phyloP scores from a whole-genome alignment of 2,113 vertebrate species.

The Pavo muticus region DNA sequence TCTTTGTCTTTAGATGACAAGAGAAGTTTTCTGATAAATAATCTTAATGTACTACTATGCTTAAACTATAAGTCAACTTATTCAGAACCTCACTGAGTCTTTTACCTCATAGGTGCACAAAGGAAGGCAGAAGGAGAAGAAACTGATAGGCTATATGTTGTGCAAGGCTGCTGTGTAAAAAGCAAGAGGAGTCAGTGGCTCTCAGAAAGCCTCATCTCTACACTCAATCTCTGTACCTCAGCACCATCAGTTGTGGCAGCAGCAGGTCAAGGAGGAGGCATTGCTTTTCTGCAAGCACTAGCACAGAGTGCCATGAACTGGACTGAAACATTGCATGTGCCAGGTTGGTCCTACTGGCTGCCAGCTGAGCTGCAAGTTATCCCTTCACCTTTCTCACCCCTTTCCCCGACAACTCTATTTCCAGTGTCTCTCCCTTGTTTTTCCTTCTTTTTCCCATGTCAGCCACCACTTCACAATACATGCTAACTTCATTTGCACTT shows the following conservation, averaged over 20 bases:
- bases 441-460: not conserved
- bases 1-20: not conserved
- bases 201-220: not conserved
- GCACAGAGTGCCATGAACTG: not conserved
- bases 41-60: not conserved
- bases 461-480: not conserved
- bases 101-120: fast-evolving
- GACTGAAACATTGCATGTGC: not conserved
- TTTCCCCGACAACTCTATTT: not conserved
- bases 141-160: fast-evolving
- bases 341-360: not conserved
- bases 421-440: not conserved
- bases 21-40: slow-evolving; percentile 5
- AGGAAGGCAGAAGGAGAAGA: not conserved
- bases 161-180: not conserved
- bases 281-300: not conserved
- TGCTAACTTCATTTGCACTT: not conserved
- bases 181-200: not conserved
- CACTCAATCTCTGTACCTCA: not conserved
- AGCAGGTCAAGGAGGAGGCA: not conserved
- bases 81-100: not conserved
- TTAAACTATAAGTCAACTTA: not conserved
- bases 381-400: not conserved
- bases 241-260: not conserved
- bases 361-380: not conserved